Base-by-base conservation (phyloP, 2,888 invertebrate species). In the Leucophenga montana region DNA sequence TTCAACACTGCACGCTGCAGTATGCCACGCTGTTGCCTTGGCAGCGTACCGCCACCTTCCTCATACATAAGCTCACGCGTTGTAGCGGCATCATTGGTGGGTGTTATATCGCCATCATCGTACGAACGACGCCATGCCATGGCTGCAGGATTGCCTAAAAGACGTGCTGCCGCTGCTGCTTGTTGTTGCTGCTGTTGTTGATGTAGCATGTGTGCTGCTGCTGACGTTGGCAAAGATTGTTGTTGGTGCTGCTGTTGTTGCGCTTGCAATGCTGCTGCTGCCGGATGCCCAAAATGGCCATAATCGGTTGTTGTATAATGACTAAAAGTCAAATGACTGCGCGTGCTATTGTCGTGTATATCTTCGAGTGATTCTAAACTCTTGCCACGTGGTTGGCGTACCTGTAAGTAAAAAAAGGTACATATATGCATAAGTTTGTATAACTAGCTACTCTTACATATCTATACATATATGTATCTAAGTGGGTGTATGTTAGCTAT, bases 101-200 rank as follows among this genome's bases (percentile, higher is more conserved):
- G 94, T 44, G 96, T 96, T 75, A 96, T 94, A 88, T 97, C 96
- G 18, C 96, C 96, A 85, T 96, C 96, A 87, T 96, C 96, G 87
- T 95, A 95, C 73, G 94, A 94, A 79, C 95, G 91, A 83, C 93
- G 91, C 94, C 93, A 94, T 73, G 90, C 88, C 82, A 88, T 84
- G 44, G 85, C 87, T 44, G 87, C 81, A 73, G 88, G 86, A 66
- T 80, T 87, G 76, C 80, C 85, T 76, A 84, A 78, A 67, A 83
- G 74, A 68, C 83, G 85, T 64, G 80, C 74, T 67, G 80, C 80
- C 5, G 79, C 77, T 8, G 75, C 78, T 70, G 82, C 71, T 71
- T 82, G 83, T 62, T 83, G 80, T 2, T 82, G 80, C 6, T 79
- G 81, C 33, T 73, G 73, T 11, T 76, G 73, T 48, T 71, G 78